Evolutionary conservation across 2,888 invertebrate species (phyloP).

Genomic region (Erebia epiphron): DNA sequence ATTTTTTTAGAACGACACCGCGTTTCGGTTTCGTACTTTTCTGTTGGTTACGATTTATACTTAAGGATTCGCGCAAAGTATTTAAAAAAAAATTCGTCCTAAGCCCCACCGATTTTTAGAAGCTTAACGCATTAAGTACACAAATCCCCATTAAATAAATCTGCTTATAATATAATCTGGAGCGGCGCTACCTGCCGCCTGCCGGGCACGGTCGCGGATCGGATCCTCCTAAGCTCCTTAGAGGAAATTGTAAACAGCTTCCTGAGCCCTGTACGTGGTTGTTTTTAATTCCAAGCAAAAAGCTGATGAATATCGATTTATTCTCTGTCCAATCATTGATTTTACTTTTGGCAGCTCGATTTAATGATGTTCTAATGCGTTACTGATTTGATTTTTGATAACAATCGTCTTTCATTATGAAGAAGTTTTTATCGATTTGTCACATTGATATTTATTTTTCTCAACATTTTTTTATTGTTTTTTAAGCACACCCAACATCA

Average conservation of each 20-base stretch:
- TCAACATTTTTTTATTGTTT: too few species aligned
- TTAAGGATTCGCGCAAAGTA: neutral
- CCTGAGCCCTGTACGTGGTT: neutral
- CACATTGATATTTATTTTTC: too few species aligned
- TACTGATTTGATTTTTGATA: too few species aligned
- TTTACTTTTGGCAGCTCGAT: too few species aligned
- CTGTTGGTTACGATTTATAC: too few species aligned
- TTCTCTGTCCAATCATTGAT: too few species aligned
- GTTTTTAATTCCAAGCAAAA: neutral
- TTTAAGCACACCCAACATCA: too few species aligned
- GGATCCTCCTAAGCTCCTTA: slow-evolving; percentile 4
- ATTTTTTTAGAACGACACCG: too few species aligned
- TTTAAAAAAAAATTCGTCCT: neutral
- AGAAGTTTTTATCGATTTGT: too few species aligned
- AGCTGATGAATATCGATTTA: neutral
- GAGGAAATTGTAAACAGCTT: slow-evolving; percentile 6
- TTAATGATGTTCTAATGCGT: too few species aligned
- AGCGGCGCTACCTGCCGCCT: neutral
- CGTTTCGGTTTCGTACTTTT: too few species aligned
- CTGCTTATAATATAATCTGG: neutral
- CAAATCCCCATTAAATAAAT: slow-evolving; percentile 6
- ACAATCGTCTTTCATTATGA: too few species aligned
- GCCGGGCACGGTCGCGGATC: neutral
- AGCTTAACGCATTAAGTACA: neutral
- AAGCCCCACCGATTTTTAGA: neutral